A percentile compares a stretch with the other conserved stretches of the same genome.
phyloP scores from a whole-genome alignment of 2,888 invertebrate genomes.

The Dolichopus griseipennis region DNA sequence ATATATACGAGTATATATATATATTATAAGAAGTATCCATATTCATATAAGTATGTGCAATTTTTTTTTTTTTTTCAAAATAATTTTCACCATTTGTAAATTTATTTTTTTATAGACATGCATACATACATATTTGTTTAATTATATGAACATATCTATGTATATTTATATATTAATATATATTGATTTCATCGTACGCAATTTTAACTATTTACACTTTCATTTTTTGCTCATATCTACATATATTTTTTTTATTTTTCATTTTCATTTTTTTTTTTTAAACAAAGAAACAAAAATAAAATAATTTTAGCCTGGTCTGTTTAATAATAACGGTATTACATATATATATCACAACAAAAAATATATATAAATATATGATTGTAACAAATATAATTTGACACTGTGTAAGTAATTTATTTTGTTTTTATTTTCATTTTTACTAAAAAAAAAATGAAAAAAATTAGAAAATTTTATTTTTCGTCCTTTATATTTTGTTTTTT shows the following conservation, averaged over 20 bases:
- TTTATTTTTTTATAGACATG: too few species aligned
- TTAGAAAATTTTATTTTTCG: background rate
- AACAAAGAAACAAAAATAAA: background rate
- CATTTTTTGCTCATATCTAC: conserved; percentile 4
- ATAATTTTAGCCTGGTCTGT: background rate
- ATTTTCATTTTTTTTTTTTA: background rate
- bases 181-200: background rate
- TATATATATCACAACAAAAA: background rate
- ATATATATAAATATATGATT: too few species aligned
- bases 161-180: background rate
- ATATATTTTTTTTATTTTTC: background rate
- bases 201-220: conserved; percentile 6
- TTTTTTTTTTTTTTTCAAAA: background rate
- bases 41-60: background rate
- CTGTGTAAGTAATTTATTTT: conserved; percentile 6
- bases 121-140: too few species aligned
- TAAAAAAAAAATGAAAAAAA: too few species aligned
- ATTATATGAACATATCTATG: too few species aligned
- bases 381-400: conserved; percentile 1
- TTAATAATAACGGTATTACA: background rate
- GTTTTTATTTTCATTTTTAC: background rate
- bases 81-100: background rate
- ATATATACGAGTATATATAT: background rate
- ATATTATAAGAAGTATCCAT: background rate
- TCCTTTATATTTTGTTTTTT: background rate